A percentile compares a stretch with the other conserved stretches of the same genome.
Evolutionary conservation across 1,140 invertebrate genomes (phyloP).

Genomic region (Drosophila repletoides): DNA sequence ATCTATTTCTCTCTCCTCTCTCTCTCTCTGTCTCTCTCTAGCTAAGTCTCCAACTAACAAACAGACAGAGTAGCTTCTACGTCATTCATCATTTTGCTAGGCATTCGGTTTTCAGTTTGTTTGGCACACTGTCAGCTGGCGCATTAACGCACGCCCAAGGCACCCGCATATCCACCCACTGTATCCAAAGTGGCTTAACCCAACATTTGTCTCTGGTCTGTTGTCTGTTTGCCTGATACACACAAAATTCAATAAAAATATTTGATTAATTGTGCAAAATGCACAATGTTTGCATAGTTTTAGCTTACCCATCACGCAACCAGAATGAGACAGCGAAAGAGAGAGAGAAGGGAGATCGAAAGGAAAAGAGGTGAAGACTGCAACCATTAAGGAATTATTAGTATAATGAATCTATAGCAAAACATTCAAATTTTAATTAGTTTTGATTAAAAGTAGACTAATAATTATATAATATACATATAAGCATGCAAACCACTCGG

Average conservation of each 20-base stretch:
- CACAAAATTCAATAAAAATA: conserved; percentile 69
- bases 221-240: conserved; percentile 39
- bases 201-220: conserved; percentile 56
- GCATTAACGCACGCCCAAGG: conserved; percentile 67
- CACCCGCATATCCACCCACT: background rate
- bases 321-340: background rate
- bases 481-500: too few relatives aligned
- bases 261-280: conserved; percentile 75
- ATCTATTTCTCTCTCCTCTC: background rate
- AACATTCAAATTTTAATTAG: too few relatives aligned
- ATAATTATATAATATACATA: too few relatives aligned
- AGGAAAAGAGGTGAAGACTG: background rate
- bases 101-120: conserved; percentile 46
- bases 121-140: conserved; percentile 66
- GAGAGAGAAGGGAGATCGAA: background rate
- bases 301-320: conserved; percentile 41
- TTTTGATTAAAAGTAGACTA: too few relatives aligned
- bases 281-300: conserved; percentile 72
- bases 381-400: conserved; percentile 7
- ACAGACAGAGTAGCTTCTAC: conserved; percentile 10
- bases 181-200: conserved; percentile 25
- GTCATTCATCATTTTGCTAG: conserved; percentile 54
- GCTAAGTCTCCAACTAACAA: conserved; percentile 1
- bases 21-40: conserved; percentile 8
- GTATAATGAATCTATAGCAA: background rate